These are phyloP conservation scores for Ibidorhyncha struthersii DNA, from an alignment of 2,113 vertebrate genomes.

Conservation along the genomic window DNA sequence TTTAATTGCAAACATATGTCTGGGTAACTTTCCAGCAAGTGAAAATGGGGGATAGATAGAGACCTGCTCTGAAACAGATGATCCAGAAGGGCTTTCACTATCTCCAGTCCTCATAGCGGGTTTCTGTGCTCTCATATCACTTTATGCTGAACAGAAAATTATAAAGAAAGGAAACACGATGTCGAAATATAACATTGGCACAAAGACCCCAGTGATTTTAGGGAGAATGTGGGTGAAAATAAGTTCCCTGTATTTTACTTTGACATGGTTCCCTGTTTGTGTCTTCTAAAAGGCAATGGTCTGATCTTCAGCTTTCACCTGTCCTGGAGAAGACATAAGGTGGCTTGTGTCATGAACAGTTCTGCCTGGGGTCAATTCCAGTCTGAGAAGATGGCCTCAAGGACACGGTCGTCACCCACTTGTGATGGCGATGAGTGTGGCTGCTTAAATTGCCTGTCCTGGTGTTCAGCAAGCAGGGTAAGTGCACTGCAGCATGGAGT, in stretches of 20 bases:
- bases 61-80: constrained; percentile 39
- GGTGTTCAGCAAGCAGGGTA: neutral
- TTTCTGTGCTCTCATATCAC: neutral
- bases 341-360: neutral
- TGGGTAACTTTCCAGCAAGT: constrained; percentile 61
- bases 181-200: neutral
- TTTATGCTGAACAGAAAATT: neutral
- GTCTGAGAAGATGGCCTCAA: neutral
- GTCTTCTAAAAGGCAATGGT: neutral
- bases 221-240: neutral
- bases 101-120: neutral
- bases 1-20: constrained; percentile 64
- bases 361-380: neutral
- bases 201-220: neutral
- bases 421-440: neutral
- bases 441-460: neutral
- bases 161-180: neutral
- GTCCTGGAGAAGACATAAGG: neutral
- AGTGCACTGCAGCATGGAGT: neutral
- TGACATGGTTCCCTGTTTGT: neutral
- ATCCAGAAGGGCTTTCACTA: neutral
- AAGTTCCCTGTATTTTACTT: neutral
- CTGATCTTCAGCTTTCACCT: neutral
- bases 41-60: constrained; percentile 22
- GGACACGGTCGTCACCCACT: neutral